Conservation (phyloP, 2,888 invertebrate species). For the Mythimna loreyi region DNA sequence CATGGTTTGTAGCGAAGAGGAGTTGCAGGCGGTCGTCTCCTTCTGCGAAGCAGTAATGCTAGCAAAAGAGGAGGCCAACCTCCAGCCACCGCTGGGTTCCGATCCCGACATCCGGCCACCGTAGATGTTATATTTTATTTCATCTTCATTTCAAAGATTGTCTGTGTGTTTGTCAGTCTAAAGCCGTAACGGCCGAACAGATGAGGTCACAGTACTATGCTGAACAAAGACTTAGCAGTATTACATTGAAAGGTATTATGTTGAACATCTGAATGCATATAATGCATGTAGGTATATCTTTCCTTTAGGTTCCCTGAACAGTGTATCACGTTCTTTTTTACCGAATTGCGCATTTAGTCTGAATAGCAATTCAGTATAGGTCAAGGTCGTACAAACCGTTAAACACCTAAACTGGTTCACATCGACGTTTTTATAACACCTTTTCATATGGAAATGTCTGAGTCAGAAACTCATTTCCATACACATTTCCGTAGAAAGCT, state of each 20-base stretch:
- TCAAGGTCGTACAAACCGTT: conserved; percentile 42
- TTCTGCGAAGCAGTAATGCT: no score
- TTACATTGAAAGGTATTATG: neutral
- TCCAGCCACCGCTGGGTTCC: no score
- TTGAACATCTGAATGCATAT: neutral
- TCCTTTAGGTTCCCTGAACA: neutral
- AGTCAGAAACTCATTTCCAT: conserved; percentile 39
- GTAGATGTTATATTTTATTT: neutral
- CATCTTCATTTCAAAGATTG: neutral
- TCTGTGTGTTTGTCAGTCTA: conserved; percentile 20
- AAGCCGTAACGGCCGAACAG: neutral
- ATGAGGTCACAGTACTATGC: neutral
- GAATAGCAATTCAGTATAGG: conserved; percentile 28
- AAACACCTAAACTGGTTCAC: conserved; percentile 28
- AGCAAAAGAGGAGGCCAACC: no score
- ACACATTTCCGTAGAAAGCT: conserved; percentile 26
- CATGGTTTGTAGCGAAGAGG: no score
- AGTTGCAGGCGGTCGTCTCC: no score
- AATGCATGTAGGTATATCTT: neutral
- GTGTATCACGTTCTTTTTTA: neutral
- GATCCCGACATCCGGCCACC: no score
- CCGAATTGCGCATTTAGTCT: conserved; percentile 9
- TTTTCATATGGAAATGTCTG: conserved; percentile 31
- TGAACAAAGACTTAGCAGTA: neutral
- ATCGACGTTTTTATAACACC: conserved; percentile 19